phyloP scores from a whole-genome alignment of 2,113 vertebrate species.

The Paralichthys olivaceus region DNA sequence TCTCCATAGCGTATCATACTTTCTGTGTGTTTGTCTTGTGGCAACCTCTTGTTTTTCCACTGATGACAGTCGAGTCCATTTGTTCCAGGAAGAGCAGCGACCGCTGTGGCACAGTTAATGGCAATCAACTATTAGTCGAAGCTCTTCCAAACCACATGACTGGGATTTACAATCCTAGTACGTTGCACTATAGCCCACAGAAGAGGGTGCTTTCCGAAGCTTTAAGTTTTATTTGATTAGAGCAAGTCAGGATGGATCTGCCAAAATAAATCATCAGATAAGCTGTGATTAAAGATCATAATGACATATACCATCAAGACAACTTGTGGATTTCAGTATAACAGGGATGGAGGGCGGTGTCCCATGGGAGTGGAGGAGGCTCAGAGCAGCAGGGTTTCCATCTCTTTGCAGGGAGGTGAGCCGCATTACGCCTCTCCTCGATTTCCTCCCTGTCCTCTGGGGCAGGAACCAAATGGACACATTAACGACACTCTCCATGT shows the following conservation, averaged over 20 bases:
- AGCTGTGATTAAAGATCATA: conserved; percentile 39
- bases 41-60: background rate
- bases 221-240: background rate
- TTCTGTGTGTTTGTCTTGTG: background rate
- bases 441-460: conserved; percentile 71
- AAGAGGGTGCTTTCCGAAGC: background rate
- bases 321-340: conserved; percentile 18
- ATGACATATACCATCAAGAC: conserved; percentile 26
- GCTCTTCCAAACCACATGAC: conserved; percentile 21
- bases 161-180: background rate
- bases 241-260: background rate
- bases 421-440: conserved; percentile 62
- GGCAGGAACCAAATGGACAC: conserved; percentile 69
- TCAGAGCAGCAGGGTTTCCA: conserved; percentile 47
- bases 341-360: conserved; percentile 17
- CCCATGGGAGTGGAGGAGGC: background rate
- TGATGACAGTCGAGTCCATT: background rate
- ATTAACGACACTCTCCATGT: conserved; percentile 71
- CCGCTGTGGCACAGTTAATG: conserved; percentile 7
- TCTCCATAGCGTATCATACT: background rate
- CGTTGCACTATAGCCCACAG: background rate
- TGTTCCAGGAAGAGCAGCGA: background rate
- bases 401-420: conserved; percentile 28
- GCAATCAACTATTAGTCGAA: background rate
- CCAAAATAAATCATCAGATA: background rate